Evolutionary conservation across 1,140 invertebrate genomes (phyloP), one percentile per base, ranked within the genome.

Genomic region (Aphelenchoides fujianensis): DNA sequence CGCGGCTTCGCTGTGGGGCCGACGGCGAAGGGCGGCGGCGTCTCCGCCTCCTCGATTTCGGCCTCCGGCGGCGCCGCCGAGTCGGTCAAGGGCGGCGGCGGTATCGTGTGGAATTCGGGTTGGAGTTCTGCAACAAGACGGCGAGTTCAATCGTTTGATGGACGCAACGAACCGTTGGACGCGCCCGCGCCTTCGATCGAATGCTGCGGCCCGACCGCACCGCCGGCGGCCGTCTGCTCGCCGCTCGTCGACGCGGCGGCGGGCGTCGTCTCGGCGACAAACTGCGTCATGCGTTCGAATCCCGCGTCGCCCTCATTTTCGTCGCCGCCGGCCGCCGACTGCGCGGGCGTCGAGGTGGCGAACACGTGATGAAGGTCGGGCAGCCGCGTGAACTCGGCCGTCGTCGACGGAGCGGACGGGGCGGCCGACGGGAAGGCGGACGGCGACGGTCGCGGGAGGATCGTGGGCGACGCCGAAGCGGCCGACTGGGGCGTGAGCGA

Each of bases 241-340:
- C 0, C 12, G 31, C 31, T 66, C 34, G 2, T 61, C 16, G 59
- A 16, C 59, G 59, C 54, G 36, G 62, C 67, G 30, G 52, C 67
- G 16, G 68, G 70, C 63, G 68, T 76, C 30, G 64, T 32, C 34
- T 75, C 74, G 0, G 52, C 57, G 27, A 70, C 2, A 7, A 23
- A n/a, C 37, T 71, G 69, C 3, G 69, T 71, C 9, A 71, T 34
- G n/a, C 34, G 31, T 23, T 37, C 69, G 68, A 71, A 71, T 75
- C 73, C 31, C 57, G 62, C 30, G 72, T 75, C 73, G 59, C 73
- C 48, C 48, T 71, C 52, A 32, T 72, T 19, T 52, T 57, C 16
- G 62, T 67, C 7, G 73, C n/a, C 61, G 63, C 57, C 36, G 2
- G n/a, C 70, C 31, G 19, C 16, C n/a, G 57, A 68, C 1, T 2